These are phyloP conservation scores for Drosophila tsacasi DNA, from an alignment of 1,140 invertebrate species.

Conservation along the genomic window DNA sequence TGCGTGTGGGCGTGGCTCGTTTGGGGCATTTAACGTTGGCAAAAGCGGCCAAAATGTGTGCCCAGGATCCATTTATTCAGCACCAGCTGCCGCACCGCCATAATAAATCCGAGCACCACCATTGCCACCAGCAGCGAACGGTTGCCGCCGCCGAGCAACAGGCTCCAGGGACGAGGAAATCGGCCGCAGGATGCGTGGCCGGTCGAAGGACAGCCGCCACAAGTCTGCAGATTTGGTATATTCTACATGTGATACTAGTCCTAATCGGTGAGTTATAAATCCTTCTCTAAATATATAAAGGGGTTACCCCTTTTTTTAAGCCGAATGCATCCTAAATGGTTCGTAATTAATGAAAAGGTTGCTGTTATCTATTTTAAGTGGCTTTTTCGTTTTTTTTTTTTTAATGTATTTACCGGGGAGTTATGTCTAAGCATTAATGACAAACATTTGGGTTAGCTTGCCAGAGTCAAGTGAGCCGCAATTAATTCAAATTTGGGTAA, in stretches of 20 bases:
- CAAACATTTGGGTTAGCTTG: conserved; percentile 8
- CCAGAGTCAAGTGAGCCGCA: not conserved
- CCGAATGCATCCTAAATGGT: conserved; percentile 60
- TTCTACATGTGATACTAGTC: conserved; percentile 84
- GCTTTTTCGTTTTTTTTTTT: not conserved
- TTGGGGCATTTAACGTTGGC: conserved; percentile 42
- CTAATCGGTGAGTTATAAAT: conserved; percentile 78
- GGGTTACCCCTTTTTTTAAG: conserved; percentile 10
- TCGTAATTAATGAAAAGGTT: conserved; percentile 56
- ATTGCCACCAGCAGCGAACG: conserved; percentile 41
- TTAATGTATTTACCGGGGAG: conserved; percentile 11
- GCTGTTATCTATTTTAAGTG: conserved; percentile 2
- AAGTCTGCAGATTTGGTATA: conserved; percentile 76
- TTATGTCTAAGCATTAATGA: conserved; percentile 10
- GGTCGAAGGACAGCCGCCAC: conserved; percentile 42
- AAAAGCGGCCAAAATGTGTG: conserved; percentile 59
- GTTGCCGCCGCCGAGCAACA: conserved; percentile 46
- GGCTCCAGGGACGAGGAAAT: conserved; percentile 29
- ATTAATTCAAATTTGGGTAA: conserved; percentile 5
- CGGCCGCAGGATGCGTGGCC: conserved; percentile 36
- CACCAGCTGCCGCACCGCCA: conserved; percentile 66
- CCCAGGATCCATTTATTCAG: conserved; percentile 53
- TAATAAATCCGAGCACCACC: conserved; percentile 46
- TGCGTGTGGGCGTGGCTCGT: conserved; percentile 52
- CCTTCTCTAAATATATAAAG: conserved; percentile 3